A percentile compares a stretch with the other conserved stretches of the same genome.
Evolutionary conservation across 2,797 vertebrate species (phyloP).

Genomic region (Gastrophryne carolinensis): DNA sequence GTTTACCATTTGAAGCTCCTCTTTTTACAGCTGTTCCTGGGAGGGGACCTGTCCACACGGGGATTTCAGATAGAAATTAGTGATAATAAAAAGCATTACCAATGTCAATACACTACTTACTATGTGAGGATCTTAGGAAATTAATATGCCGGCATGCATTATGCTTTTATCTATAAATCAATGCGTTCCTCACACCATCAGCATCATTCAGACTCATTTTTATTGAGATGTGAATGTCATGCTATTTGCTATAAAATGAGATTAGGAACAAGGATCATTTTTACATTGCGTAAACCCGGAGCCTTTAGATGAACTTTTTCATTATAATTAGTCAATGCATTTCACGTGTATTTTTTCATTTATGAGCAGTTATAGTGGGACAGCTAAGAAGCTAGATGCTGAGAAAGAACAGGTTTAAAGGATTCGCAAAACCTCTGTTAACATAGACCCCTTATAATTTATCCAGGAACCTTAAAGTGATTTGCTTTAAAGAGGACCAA

Average conservation of each 20-base stretch:
- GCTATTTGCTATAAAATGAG: neutral
- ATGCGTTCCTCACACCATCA: neutral
- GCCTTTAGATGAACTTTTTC: too few species aligned
- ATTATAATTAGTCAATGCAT: too few species aligned
- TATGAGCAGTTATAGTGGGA: too few species aligned
- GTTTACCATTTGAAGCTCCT: neutral
- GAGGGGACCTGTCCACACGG: neutral
- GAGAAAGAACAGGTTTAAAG: too few species aligned
- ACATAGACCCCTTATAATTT: too few species aligned
- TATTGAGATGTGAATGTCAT: neutral
- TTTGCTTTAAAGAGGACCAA: too few species aligned
- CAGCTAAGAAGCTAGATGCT: too few species aligned
- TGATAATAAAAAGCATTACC: neutral
- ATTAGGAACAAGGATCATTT: neutral
- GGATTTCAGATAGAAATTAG: neutral
- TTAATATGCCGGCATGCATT: neutral
- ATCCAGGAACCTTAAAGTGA: too few species aligned
- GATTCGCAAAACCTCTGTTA: too few species aligned
- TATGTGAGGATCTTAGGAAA: neutral
- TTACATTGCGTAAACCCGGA: neutral
- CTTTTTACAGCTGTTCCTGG: slow-evolving; percentile 32
- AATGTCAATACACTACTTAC: neutral
- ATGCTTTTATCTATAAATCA: neutral
- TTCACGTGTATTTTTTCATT: too few species aligned
- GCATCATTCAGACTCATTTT: neutral